phyloP scores from a whole-genome alignment of 2,113 vertebrate species.

The Bagarius yarrelli region DNA sequence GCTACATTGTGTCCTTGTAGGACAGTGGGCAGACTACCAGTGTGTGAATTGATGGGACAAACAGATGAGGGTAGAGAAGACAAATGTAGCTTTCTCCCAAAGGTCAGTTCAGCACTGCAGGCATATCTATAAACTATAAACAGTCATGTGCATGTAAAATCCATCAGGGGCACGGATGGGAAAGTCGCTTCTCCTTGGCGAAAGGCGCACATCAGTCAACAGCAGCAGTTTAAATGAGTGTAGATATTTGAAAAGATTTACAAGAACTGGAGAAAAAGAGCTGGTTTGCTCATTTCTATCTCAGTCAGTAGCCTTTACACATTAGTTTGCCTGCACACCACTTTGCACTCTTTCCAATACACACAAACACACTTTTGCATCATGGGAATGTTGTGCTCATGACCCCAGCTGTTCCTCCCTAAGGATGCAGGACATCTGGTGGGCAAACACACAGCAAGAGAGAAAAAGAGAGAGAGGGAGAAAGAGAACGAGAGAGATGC shows the following conservation, averaged over 20 bases:
- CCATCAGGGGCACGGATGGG: neutral
- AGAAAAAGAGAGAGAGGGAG: neutral
- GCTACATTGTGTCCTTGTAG: slow-evolving; percentile 61
- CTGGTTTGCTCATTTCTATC: neutral
- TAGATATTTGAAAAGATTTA: neutral
- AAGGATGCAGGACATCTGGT: slow-evolving; percentile 47
- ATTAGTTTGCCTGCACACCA: slow-evolving; percentile 29
- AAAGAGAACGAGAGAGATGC: no score
- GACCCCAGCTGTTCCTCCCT: slow-evolving; percentile 35
- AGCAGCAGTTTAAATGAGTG: neutral
- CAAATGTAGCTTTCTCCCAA: slow-evolving; percentile 44
- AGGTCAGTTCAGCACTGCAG: slow-evolving; percentile 40
- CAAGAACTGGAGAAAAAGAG: neutral
- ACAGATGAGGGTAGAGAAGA: slow-evolving; percentile 60
- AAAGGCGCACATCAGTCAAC: neutral
- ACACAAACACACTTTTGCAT: neutral
- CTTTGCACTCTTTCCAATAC: neutral
- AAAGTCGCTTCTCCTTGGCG: neutral
- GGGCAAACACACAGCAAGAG: slow-evolving; percentile 10
- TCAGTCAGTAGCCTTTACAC: neutral
- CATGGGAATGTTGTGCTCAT: slow-evolving; percentile 40
- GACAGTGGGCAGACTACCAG: slow-evolving; percentile 65
- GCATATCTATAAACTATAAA: slow-evolving; percentile 25
- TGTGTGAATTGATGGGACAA: slow-evolving; percentile 60
- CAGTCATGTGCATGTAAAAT: slow-evolving; percentile 9